Conservation (phyloP, 2,797 vertebrate genomes). For the Characodon lateralis region DNA sequence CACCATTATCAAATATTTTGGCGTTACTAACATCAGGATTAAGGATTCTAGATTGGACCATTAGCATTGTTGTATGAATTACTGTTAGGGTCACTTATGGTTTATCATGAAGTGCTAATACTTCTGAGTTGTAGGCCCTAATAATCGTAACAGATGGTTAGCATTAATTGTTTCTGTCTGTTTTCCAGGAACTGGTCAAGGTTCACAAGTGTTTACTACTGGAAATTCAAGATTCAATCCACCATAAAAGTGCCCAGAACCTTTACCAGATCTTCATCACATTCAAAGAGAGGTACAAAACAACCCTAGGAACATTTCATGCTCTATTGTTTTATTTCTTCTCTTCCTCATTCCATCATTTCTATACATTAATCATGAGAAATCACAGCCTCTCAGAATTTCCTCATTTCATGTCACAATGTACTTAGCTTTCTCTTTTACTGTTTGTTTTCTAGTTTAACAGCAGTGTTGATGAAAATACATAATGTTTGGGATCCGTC, state of each 20-base stretch:
- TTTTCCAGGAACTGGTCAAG: constrained; percentile 90
- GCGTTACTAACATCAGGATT: too few relatives aligned
- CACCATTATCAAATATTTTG: too few relatives aligned
- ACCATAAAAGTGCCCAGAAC: constrained; percentile 90
- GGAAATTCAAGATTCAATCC: constrained; percentile 91
- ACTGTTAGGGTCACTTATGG: too few relatives aligned
- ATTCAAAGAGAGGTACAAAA: constrained; percentile 92
- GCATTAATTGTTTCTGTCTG: constrained; percentile 15
- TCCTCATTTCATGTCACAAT: neutral
- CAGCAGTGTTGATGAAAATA: neutral
- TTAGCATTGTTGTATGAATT: too few relatives aligned
- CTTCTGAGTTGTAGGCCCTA: neutral
- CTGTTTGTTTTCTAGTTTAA: neutral
- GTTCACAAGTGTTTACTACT: constrained; percentile 90
- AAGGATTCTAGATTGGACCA: too few relatives aligned
- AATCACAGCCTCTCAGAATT: neutral
- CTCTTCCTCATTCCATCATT: neutral
- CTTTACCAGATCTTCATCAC: constrained; percentile 94
- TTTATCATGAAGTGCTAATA: too few relatives aligned
- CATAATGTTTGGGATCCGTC: neutral
- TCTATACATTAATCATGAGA: neutral
- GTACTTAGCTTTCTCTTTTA: neutral
- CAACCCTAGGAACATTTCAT: neutral
- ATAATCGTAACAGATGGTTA: neutral
- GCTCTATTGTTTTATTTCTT: neutral